Evolutionary conservation across 23 tunicate species (phyloP), one percentile per base, ranked within the genome.

Genomic region (Botrylloides violaceus): DNA sequence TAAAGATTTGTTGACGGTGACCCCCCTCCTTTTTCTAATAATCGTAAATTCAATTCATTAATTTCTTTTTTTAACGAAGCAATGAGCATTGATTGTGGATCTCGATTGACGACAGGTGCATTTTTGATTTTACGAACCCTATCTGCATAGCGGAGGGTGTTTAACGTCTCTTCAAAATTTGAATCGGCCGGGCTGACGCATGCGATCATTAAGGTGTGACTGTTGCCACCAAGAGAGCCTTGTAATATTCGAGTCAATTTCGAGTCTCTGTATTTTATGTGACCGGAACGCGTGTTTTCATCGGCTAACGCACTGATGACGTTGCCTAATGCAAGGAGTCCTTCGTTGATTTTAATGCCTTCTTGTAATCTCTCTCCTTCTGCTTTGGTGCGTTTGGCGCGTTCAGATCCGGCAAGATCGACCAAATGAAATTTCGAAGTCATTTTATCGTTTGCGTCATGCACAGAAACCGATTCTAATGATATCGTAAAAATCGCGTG

Each of bases 181-280:
- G 81, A 78, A 48, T 79, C 86, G 3, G 91, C 98, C 9, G 98
- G 98, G 35, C 81, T 73, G 1, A 81, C 77, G 37, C 98, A 91
- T 31, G 98, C 98, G 20, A 91, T 84, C 98, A 91, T 91, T 20
- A 91, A 77, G 2, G 98, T 91, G 26, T 76, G 65, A 28, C 85
- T 78, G 82, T 92, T 92, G 18, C 98, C 98, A 31, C 98, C 98
- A 20, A 92, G 79, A 56, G 98, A 92, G 77, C 96, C 81, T 82
- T 88, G 96, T 32, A 92, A 76, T 19, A 92, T 37, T 29, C 98
- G 49, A 1, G 98, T 92, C 49, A 92, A 77, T 72, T 85, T 92
- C 25, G 98, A 92, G 29, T 78, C 98, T 3, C 98, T 32, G 76
- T 92, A 92, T 20, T 80, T 84, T n/a, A 92, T 80, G 58, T 92